Conservation (phyloP, 2,797 vertebrate species). For the Pantherophis alleghaniensis region DNA sequence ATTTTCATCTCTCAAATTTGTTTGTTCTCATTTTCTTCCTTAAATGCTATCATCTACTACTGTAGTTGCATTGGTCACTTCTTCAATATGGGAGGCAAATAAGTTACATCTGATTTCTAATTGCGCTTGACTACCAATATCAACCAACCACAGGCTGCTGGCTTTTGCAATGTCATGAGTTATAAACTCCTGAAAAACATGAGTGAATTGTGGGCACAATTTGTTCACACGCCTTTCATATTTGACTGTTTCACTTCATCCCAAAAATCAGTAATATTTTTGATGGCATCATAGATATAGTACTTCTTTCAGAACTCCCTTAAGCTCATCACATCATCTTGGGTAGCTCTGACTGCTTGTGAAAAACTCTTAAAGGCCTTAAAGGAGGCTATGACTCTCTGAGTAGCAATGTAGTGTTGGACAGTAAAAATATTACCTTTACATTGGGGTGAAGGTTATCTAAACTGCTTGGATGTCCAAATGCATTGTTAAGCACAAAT, state of each 20-base stretch:
- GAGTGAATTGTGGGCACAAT: background rate
- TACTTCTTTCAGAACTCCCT: background rate
- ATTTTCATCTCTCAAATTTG: background rate
- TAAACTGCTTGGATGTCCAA: background rate
- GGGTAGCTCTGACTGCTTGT: background rate
- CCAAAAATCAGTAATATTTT: background rate
- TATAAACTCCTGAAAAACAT: background rate
- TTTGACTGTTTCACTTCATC: background rate
- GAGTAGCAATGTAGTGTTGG: background rate
- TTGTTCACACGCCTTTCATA: background rate
- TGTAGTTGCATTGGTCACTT: background rate
- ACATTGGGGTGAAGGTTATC: background rate
- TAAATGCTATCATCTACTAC: background rate
- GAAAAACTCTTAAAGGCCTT: background rate
- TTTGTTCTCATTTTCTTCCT: background rate
- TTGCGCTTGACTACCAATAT: background rate
- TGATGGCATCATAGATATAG: background rate
- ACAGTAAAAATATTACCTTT: background rate
- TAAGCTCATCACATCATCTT: background rate
- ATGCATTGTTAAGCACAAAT: background rate
- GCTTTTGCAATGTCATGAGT: background rate
- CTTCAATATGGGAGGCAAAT: background rate
- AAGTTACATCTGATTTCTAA: background rate
- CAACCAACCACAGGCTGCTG: background rate
- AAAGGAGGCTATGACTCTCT: background rate